Evolutionary conservation across 1,140 invertebrate genomes (phyloP), one percentile per base, ranked within the genome.

Genomic region (Pseudomyrmex dendroicus): DNA sequence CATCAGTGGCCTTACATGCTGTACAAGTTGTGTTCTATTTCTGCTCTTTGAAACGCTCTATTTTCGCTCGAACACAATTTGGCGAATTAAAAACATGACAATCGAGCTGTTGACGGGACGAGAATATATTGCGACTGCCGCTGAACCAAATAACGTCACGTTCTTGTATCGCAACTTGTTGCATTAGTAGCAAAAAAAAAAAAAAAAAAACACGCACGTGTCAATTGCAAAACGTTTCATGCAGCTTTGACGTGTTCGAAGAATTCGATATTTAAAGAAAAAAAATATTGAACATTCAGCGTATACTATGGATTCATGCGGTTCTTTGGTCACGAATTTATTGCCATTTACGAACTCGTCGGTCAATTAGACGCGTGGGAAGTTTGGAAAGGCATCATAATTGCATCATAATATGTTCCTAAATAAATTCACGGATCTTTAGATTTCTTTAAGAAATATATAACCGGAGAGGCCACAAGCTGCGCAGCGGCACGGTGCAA

Each of bases 101-200:
- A 73, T 46, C 7, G 35, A 46, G 17, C 13, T n/a, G 22, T 13
- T 17, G 66, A 7, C 10, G 35, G n/a, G 13, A 59, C 25, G 25
- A 25, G 25, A 25, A 25, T 25, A 17, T 52, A 68, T 12, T 17
- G 9, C 22, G 12, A n/a, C 0, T 20, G 10, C n/a, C 17, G n/a
- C 52, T 17, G 4, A 5, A 44, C 10, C 52, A 63, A 63, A 74
- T 76, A 48, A 50, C 59, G 22, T 63, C 61, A 64, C 22, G 25
- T 76, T 76, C 48, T 63, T 54, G 73, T 12, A 48, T 35, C 12
- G 73, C 48, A 76, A 76, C 48, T 76, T 64, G 73, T 74, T 74
- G 73, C 59, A 10, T 35, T 74, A 17, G 5, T 1, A 10, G 5
- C 5, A 35, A 52, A 52, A 52, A 64, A 25, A 52, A 20, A 9